Evolutionary conservation across 2,888 invertebrate genomes (phyloP), one percentile per base, ranked within the genome.

Genomic region (Callyntrura guangdongensis): DNA sequence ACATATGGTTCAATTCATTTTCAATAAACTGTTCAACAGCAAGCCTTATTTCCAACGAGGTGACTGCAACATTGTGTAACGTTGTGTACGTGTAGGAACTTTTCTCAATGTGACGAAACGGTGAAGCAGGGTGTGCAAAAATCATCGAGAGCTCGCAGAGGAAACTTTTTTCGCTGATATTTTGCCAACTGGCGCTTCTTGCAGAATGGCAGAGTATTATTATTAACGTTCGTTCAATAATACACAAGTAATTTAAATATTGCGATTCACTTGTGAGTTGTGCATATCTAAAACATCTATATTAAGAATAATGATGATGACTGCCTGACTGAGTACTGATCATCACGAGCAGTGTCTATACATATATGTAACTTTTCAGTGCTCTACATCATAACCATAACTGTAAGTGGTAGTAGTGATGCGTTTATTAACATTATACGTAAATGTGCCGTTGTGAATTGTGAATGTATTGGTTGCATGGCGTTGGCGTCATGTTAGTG

Each of bases 141-240:
- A 47, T 20, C 47, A 6, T 74, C 36, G 9, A 17, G n/a, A 56
- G n/a, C 56, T 56, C 61, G 47, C 36, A 6, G 36, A 47, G 47
- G 17, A 74, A 74, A 11, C 20, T 3, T 74, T 77, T 79, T 74
- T 49, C 17, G 36, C 64, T 64, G 64, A 82, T 64, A 64, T 82
- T 64, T 64, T 82, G 82, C 82, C 61, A 82, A 82, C 82, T 82
- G 79, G 56, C 79, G 82, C 22, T 82, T 27, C 53, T 59, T 22
- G 74, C 20, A 36, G 59, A 36, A 36, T 36, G 36, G 36, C 36
- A 36, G 6, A 36, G 36, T 36, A 36, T 36, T 36, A 61, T 61
- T 61, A 81, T 59, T 81, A 61, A 27, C 59, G 45, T 81, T 61
- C 36, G 45, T 81, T 61, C 81, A 81, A 61, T 81, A 36, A 36